phyloP scores from a whole-genome alignment of 2,888 invertebrate species.

The Lepidonotus clava region DNA sequence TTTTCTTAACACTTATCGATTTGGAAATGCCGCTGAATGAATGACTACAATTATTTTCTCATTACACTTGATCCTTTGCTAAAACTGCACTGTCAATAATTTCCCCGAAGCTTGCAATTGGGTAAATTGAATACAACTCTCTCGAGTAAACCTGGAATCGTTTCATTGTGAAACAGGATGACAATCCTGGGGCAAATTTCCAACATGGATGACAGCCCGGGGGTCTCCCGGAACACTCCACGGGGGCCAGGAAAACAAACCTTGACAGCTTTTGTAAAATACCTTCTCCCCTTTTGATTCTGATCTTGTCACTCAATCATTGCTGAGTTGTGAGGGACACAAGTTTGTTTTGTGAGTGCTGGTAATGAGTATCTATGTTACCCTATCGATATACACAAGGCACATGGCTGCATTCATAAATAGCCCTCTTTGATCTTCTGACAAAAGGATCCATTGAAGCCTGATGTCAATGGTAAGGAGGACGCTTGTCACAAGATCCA shows the following conservation, averaged over 20 bases:
- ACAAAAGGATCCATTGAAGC: neutral
- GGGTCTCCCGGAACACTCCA: neutral
- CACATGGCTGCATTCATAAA: neutral
- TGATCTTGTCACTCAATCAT: neutral
- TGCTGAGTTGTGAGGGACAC: no score
- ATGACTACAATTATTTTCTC: no score
- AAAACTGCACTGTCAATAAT: no score
- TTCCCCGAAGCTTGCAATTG: no score
- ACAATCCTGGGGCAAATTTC: neutral
- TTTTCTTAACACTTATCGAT: no score
- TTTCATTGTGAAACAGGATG: neutral
- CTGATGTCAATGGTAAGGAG: neutral
- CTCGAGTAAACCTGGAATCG: neutral
- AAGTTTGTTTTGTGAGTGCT: no score
- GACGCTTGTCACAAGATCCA: neutral
- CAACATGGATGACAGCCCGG: slow-evolving; percentile 28
- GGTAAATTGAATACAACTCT: slow-evolving; percentile 20
- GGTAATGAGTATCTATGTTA: no score
- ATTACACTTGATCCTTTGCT: no score
- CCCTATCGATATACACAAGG: no score
- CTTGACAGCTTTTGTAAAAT: slow-evolving; percentile 7
- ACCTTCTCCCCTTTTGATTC: neutral
- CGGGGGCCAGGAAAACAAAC: neutral
- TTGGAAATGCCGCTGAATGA: no score
- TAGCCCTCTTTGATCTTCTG: neutral